A percentile compares a stretch with the other conserved stretches of the same genome.
phyloP scores from a whole-genome alignment of 2,888 invertebrate genomes.

The Onchidella celtica region DNA sequence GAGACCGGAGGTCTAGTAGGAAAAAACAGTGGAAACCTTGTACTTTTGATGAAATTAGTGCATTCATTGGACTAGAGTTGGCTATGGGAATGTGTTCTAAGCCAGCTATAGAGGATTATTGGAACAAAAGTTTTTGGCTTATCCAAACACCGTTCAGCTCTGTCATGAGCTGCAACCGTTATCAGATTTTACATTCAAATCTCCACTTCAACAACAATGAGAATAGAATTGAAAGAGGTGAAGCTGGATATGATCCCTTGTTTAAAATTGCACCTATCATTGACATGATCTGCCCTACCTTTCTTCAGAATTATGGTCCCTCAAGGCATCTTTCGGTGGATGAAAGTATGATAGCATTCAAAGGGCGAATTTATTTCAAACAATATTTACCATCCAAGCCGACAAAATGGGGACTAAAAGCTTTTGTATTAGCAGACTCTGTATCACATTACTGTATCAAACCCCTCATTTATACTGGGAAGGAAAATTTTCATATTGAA shows the following conservation, averaged over 20 bases:
- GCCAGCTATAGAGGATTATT: too few species aligned
- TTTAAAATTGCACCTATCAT: constrained; percentile 6
- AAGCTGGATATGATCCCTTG: constrained; percentile 5
- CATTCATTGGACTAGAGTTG: too few species aligned
- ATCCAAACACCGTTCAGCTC: too few species aligned
- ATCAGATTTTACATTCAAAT: neutral
- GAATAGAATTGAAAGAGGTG: neutral
- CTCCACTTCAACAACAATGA: constrained; percentile 17
- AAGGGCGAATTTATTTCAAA: constrained; percentile 6
- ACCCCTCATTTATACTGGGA: neutral
- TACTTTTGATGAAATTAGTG: too few species aligned
- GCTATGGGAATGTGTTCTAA: too few species aligned
- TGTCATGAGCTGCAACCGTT: too few species aligned
- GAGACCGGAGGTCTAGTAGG: too few species aligned
- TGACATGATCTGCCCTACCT: neutral
- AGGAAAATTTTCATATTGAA: neutral
- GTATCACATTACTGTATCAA: neutral
- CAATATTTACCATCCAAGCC: constrained; percentile 13
- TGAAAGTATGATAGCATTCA: constrained; percentile 25
- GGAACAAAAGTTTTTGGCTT: too few species aligned
- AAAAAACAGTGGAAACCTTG: too few species aligned
- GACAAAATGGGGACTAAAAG: constrained; percentile 12
- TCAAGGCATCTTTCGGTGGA: neutral
- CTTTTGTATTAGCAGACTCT: constrained; percentile 5
- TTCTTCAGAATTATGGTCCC: neutral